Evolutionary conservation across 2,797 vertebrate genomes (phyloP).

Genomic region (Hirundo rustica): DNA sequence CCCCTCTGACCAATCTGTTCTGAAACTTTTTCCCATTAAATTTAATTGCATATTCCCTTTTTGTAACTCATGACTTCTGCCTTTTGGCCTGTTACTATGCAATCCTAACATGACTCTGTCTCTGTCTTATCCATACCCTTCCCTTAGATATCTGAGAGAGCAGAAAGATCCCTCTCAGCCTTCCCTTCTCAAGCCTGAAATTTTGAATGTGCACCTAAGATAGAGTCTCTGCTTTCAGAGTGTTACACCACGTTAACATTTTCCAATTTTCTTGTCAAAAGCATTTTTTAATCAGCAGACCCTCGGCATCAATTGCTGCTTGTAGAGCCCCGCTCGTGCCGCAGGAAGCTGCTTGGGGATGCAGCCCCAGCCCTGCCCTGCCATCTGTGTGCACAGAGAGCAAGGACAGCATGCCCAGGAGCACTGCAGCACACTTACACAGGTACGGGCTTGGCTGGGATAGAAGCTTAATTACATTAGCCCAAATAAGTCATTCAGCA

Average conservation of each 20-base stretch:
- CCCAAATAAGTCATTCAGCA: conserved; percentile 27
- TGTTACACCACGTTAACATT: not conserved
- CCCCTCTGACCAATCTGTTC: not conserved
- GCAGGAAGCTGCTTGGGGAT: not conserved
- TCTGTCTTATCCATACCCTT: not conserved
- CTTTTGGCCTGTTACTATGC: not conserved
- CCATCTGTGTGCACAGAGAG: fast-evolving
- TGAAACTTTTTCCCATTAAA: not conserved
- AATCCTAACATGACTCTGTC: not conserved
- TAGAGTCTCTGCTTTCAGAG: not conserved
- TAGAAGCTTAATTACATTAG: conserved; percentile 43
- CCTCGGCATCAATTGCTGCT: fast-evolving
- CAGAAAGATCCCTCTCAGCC: not conserved
- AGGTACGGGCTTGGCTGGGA: not conserved
- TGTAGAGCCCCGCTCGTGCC: fast-evolving
- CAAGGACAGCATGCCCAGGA: not conserved
- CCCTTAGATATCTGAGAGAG: not conserved
- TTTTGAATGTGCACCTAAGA: not conserved
- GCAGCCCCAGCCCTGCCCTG: not conserved
- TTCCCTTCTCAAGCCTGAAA: not conserved
- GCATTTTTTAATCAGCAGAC: not conserved
- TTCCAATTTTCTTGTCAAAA: not conserved
- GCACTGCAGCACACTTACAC: not conserved
- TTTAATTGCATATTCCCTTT: not conserved
- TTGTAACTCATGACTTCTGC: not conserved